Evolutionary conservation across 23 tunicate species (phyloP).

Genomic region (Oikopleura albicans): DNA sequence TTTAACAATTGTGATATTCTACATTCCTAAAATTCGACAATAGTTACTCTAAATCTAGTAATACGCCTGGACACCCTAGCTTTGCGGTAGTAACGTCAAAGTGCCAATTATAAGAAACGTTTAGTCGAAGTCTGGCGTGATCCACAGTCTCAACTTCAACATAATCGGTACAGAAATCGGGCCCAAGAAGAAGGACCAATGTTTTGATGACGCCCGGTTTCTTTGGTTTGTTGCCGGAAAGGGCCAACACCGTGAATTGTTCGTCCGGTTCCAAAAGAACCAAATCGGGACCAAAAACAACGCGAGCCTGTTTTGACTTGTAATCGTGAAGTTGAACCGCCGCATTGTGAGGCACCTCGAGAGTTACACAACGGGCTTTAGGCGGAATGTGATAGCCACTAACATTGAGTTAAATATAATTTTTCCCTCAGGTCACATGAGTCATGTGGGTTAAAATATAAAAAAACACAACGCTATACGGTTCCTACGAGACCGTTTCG

Average conservation of each 20-base stretch:
- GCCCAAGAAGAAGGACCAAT: conserved; percentile 66
- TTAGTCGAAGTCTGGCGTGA: conserved; percentile 73
- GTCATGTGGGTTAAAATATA: too few species aligned
- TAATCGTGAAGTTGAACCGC: conserved; percentile 75
- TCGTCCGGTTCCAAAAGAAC: conserved; percentile 88
- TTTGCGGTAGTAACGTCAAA: neutral
- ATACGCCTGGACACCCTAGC: too few species aligned
- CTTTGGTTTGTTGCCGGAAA: conserved; percentile 88
- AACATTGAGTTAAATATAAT: too few species aligned
- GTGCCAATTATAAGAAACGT: conserved; percentile 77
- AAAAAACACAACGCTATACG: too few species aligned
- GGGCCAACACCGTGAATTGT: conserved; percentile 75
- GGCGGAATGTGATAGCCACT: too few species aligned
- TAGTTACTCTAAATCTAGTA: too few species aligned
- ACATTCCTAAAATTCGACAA: too few species aligned
- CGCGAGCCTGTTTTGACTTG: conserved; percentile 74
- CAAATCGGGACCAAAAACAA: conserved; percentile 82
- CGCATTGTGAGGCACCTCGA: conserved; percentile 70
- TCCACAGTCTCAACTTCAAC: conserved; percentile 78
- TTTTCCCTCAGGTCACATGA: too few species aligned
- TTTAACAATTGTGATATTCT: too few species aligned
- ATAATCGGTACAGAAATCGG: conserved; percentile 90
- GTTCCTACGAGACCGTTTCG: neutral
- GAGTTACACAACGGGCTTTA: conserved; percentile 31
- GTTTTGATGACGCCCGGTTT: conserved; percentile 63